Percentiles rank a stretch among this genome's conserved stretches.
These are phyloP conservation scores for Raphicerus campestris DNA, from an alignment of 2,113 vertebrate species.

Conservation along the genomic window DNA sequence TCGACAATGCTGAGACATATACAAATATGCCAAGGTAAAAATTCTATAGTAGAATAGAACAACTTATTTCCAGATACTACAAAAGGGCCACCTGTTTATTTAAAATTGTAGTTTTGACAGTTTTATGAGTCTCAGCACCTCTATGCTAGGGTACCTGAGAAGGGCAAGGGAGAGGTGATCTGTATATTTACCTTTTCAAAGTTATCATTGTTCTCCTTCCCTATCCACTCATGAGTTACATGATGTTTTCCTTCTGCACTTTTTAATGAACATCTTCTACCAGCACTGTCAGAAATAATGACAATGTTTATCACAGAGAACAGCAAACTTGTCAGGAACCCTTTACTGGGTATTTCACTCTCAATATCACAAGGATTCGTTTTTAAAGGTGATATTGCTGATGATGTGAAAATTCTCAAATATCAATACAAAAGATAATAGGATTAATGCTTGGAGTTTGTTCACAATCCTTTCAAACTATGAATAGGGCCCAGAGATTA, in stretches of 20 bases:
- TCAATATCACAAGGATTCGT: background rate
- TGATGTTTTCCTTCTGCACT: background rate
- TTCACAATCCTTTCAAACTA: background rate
- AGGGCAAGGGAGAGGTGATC: background rate
- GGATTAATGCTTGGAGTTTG: background rate
- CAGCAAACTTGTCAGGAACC: conserved; percentile 14
- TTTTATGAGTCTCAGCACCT: background rate
- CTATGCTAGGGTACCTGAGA: background rate
- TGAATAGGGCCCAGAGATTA: background rate
- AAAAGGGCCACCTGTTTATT: background rate
- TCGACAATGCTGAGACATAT: background rate
- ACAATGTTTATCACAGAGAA: conserved; percentile 31
- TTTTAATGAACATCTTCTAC: conserved; percentile 25
- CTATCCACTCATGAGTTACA: background rate
- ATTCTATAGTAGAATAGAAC: background rate
- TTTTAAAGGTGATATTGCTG: conserved; percentile 11
- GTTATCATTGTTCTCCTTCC: background rate
- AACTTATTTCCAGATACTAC: background rate
- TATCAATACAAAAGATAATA: background rate
- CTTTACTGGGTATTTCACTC: background rate
- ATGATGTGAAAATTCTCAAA: background rate
- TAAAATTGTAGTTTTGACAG: conserved; percentile 15
- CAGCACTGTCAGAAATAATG: conserved; percentile 56
- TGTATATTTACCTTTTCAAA: background rate
- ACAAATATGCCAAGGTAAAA: background rate